These are phyloP conservation scores for Zophobas morio DNA, from an alignment of 1,140 invertebrate species.

Conservation along the genomic window DNA sequence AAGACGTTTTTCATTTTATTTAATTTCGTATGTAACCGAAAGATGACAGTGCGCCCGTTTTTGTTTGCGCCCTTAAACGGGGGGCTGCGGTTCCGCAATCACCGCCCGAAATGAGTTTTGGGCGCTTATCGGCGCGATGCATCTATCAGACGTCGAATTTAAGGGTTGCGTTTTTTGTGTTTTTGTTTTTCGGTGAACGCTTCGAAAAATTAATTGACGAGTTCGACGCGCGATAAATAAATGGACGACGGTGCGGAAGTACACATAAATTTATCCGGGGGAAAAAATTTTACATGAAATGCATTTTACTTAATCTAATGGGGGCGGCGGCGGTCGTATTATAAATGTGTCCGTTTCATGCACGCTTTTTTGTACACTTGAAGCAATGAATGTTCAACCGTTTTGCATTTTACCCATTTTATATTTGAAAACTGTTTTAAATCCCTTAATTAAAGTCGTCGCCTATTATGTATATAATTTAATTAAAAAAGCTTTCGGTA, in stretches of 20 bases:
- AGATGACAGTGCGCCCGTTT: slow-evolving; percentile 59
- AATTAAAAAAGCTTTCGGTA: slow-evolving; percentile 41
- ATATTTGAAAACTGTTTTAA: slow-evolving; percentile 44
- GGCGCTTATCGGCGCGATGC: slow-evolving; percentile 6
- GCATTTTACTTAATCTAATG: slow-evolving; percentile 47
- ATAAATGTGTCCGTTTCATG: slow-evolving; percentile 38
- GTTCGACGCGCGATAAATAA: slow-evolving; percentile 33
- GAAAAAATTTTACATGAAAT: slow-evolving; percentile 35
- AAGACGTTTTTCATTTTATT: slow-evolving; percentile 64
- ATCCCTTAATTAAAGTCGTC: slow-evolving; percentile 46
- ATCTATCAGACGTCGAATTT: slow-evolving; percentile 2
- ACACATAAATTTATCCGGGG: slow-evolving; percentile 28
- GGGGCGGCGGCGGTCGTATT: slow-evolving; percentile 24
- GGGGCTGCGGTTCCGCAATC: slow-evolving; percentile 32
- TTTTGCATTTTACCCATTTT: slow-evolving; percentile 43
- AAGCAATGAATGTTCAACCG: slow-evolving; percentile 43
- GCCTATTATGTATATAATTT: slow-evolving; percentile 37
- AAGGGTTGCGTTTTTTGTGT: neutral
- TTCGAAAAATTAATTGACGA: slow-evolving; percentile 33
- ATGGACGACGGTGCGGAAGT: slow-evolving; percentile 1
- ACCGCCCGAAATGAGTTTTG: slow-evolving; percentile 32
- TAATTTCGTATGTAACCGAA: slow-evolving; percentile 61
- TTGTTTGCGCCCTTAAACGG: slow-evolving; percentile 58
- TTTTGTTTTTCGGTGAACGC: slow-evolving; percentile 4
- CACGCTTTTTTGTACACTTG: slow-evolving; percentile 43